A percentile compares a stretch with the other conserved stretches of the same genome.
These are phyloP conservation scores for Procapra przewalskii DNA, from an alignment of 2,113 vertebrate genomes.

Conservation along the genomic window DNA sequence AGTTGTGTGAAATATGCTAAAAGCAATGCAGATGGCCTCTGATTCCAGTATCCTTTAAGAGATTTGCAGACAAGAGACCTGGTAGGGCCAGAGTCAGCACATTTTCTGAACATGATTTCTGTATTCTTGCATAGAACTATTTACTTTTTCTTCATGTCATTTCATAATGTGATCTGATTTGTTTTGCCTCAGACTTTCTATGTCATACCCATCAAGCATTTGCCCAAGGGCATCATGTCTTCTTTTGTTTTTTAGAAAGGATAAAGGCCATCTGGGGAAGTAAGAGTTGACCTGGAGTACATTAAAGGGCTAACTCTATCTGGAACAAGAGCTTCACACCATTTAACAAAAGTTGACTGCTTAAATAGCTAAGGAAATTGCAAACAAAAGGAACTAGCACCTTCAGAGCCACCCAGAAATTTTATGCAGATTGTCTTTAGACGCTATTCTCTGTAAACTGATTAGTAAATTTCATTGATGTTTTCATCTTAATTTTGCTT, in stretches of 20 bases:
- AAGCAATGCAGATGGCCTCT: not conserved
- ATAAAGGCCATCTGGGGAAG: not conserved
- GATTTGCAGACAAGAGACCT: not conserved
- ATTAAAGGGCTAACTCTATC: no score
- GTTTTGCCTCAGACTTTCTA: not conserved
- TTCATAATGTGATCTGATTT: not conserved
- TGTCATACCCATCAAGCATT: not conserved
- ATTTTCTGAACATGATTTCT: not conserved
- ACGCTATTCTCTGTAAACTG: not conserved
- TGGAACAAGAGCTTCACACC: not conserved
- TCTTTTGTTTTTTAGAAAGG: not conserved
- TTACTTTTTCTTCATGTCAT: not conserved
- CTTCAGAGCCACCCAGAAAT: not conserved
- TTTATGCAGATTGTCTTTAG: not conserved
- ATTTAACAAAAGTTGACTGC: not conserved
- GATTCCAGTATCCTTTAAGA: not conserved
- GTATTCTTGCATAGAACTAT: not conserved
- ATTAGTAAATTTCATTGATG: not conserved
- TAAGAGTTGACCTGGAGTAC: not conserved
- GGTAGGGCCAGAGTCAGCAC: not conserved
- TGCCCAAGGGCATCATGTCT: not conserved
- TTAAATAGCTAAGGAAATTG: not conserved
- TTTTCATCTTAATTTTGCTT: slow-evolving; percentile 16
- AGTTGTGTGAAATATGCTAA: not conserved
- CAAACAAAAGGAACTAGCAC: not conserved